phyloP scores from a whole-genome alignment of 2,888 invertebrate genomes.

The Brachypalpus laphriformis region DNA sequence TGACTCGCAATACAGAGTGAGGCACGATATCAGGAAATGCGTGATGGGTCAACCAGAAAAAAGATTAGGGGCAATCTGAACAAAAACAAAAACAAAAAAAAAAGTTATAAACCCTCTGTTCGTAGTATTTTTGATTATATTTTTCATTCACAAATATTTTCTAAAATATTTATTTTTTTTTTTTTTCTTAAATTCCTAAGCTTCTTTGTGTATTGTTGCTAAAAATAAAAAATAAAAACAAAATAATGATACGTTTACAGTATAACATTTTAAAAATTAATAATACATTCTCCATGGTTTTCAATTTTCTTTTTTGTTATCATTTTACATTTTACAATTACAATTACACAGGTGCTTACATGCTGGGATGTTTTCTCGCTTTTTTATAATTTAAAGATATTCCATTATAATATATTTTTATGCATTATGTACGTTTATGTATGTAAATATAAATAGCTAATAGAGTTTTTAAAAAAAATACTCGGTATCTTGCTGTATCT shows the following conservation, averaged over 20 bases:
- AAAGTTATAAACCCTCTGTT: background rate
- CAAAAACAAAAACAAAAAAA: too few relatives aligned
- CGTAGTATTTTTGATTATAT: constrained; percentile 27
- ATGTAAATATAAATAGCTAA: constrained; percentile 66
- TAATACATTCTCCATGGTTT: constrained; percentile 60
- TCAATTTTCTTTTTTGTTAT: constrained; percentile 8
- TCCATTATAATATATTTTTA: constrained; percentile 31
- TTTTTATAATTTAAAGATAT: constrained; percentile 35
- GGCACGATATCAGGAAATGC: too few relatives aligned
- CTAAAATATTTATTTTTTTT: background rate
- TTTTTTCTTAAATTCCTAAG: constrained; percentile 16
- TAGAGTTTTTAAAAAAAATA: constrained; percentile 63
- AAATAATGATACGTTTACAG: constrained; percentile 45
- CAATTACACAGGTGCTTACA: constrained; percentile 48
- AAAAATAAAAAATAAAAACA: constrained; percentile 20
- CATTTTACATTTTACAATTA: constrained; percentile 50
- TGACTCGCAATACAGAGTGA: too few relatives aligned
- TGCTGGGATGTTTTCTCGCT: constrained; percentile 51
- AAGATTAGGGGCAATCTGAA: too few relatives aligned
- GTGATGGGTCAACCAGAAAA: too few relatives aligned
- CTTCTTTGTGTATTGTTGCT: constrained; percentile 11
- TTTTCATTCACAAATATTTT: constrained; percentile 43
- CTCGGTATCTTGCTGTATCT: constrained; percentile 22
- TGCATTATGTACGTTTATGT: constrained; percentile 19
- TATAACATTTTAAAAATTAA: constrained; percentile 67